A percentile compares a stretch with the other conserved stretches of the same genome.
Conservation (phyloP, 2,797 vertebrate species). For the Paedocypris micromegethes region DNA sequence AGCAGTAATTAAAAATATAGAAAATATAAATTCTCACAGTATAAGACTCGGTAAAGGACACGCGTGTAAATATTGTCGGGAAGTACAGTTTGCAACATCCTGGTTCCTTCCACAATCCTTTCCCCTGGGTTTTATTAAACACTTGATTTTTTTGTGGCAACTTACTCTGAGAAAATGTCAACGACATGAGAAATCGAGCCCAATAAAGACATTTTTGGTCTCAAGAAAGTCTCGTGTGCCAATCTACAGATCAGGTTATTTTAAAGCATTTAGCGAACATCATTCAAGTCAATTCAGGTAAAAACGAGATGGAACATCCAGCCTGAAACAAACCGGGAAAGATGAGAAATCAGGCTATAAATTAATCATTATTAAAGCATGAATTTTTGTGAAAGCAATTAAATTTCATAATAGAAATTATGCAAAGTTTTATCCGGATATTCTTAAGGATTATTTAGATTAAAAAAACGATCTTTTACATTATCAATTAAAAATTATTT, state of each 20-base stretch:
- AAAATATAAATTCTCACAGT: constrained; percentile 37
- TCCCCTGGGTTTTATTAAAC: background rate
- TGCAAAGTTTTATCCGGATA: too few species aligned
- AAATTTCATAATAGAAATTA: too few species aligned
- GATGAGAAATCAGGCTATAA: background rate
- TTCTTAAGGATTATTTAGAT: too few species aligned
- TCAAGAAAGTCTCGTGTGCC: background rate
- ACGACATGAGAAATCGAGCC: background rate
- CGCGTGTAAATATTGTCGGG: constrained; percentile 18
- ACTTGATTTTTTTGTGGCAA: background rate
- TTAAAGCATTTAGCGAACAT: constrained; percentile 50
- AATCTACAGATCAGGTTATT: constrained; percentile 24
- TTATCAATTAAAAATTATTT: too few species aligned
- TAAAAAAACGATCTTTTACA: too few species aligned
- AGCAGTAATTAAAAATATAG: constrained; percentile 2
- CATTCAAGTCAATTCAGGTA: constrained; percentile 73
- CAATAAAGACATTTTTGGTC: background rate
- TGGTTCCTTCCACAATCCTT: background rate
- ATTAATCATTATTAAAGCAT: too few species aligned
- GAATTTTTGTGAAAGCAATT: too few species aligned
- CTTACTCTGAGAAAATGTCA: background rate
- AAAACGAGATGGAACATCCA: constrained; percentile 42
- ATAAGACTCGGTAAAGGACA: background rate
- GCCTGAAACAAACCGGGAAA: constrained; percentile 13
- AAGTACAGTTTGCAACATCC: constrained; percentile 6